A percentile compares a stretch with the other conserved stretches of the same genome.
These are phyloP conservation scores for Urocynchramus pylzowi DNA, from an alignment of 2,113 vertebrate species.

Conservation along the genomic window DNA sequence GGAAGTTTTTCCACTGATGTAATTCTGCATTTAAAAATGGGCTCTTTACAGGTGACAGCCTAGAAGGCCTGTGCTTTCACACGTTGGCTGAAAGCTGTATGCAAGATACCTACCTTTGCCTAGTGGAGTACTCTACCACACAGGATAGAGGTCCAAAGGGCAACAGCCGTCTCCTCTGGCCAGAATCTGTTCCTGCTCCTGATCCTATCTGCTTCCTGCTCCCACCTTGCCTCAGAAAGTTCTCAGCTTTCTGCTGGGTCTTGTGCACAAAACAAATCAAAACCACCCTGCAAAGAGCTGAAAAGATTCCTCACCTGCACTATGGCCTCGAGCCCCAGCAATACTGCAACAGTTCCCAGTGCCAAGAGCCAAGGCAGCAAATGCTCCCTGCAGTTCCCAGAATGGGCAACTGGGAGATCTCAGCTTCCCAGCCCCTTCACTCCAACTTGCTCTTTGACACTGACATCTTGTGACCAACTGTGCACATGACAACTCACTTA, in stretches of 20 bases:
- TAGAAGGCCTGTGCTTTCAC: not conserved
- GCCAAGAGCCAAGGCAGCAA: not conserved
- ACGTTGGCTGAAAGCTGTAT: not conserved
- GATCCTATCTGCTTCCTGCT: not conserved
- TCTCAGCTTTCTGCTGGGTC: not conserved
- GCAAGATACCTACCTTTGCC: not conserved
- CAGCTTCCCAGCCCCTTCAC: not conserved
- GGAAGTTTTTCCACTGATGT: not conserved
- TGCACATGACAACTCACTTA: not conserved
- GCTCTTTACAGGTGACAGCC: not conserved
- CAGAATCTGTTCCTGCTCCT: not conserved
- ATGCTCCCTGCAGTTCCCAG: not conserved
- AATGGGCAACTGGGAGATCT: not conserved
- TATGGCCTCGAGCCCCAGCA: not conserved
- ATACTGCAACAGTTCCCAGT: accelerated
- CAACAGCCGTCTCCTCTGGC: not conserved
- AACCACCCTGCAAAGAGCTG: not conserved
- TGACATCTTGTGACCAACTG: not conserved
- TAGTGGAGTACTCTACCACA: not conserved
- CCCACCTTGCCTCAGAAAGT: not conserved
- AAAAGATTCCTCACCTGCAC: not conserved
- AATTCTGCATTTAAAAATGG: not conserved
- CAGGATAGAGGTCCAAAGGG: not conserved
- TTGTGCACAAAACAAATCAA: not conserved
- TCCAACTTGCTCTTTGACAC: not conserved